Evolutionary conservation across 2,888 invertebrate genomes (phyloP).

Genomic region (Epirrhoe tristata): DNA sequence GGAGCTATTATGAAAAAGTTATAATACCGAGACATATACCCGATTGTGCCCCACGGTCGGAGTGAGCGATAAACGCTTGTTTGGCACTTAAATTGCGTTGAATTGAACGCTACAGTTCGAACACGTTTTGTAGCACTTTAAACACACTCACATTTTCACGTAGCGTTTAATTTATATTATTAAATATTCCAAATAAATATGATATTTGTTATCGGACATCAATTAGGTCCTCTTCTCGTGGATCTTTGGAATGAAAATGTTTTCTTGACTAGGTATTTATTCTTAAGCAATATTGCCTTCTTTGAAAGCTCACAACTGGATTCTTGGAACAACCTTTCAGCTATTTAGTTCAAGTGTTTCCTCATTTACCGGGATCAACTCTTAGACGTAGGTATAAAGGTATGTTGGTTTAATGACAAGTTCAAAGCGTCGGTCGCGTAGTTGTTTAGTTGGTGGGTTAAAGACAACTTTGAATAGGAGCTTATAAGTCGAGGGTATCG

Average conservation of each 20-base stretch:
- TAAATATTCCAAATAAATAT: background rate
- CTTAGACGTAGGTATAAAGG: no score
- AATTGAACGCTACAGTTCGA: background rate
- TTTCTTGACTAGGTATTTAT: no score
- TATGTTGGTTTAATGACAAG: background rate
- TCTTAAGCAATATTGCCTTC: no score
- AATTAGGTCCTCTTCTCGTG: no score
- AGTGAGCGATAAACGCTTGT: slow-evolving; percentile 19
- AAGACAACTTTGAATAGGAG: background rate
- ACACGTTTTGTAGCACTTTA: background rate
- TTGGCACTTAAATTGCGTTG: slow-evolving; percentile 1
- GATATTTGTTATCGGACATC: no score
- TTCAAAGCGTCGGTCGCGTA: background rate
- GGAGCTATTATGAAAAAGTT: slow-evolving; percentile 35
- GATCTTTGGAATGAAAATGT: no score
- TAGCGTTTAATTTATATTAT: background rate
- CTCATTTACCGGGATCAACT: background rate
- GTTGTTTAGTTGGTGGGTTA: no score
- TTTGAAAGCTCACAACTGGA: background rate
- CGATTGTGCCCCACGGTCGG: slow-evolving; percentile 6
- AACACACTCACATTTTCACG: background rate
- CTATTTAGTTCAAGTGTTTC: background rate
- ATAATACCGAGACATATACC: slow-evolving; percentile 16
- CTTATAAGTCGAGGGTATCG: background rate
- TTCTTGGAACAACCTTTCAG: background rate